Conservation (phyloP, 1,140 invertebrate genomes). For the Trissolcus basalis region DNA sequence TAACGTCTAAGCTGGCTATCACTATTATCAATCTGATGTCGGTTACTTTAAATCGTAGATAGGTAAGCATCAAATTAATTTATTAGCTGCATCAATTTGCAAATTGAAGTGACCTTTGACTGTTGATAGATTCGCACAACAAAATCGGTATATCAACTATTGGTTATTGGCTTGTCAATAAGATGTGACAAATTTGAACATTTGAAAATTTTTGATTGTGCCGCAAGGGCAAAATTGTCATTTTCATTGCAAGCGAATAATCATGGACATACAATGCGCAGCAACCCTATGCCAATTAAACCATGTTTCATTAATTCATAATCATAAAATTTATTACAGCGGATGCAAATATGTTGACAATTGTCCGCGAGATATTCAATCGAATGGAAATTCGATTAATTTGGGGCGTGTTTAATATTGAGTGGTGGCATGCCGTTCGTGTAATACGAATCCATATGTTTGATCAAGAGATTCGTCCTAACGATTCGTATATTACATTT, state of each 20-base stretch:
- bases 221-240: no score
- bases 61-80: slow-evolving; percentile 33
- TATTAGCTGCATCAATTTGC: slow-evolving; percentile 1
- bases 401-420: slow-evolving; percentile 16
- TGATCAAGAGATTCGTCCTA: slow-evolving; percentile 21
- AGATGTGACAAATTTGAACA: no score
- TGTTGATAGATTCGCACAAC: no score
- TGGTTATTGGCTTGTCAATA: no score
- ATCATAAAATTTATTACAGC: slow-evolving; percentile 34
- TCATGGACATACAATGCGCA: no score
- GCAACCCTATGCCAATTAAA: slow-evolving; percentile 21
- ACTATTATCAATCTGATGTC: slow-evolving; percentile 62
- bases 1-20: slow-evolving; percentile 39
- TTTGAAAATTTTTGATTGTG: no score
- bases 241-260: no score
- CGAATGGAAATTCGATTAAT: slow-evolving; percentile 34
- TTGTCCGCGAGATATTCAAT: slow-evolving; percentile 28
- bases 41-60: slow-evolving; percentile 50
- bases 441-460: slow-evolving; percentile 31
- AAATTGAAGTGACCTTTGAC: slow-evolving; percentile 14
- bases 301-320: slow-evolving; percentile 37
- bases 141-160: no score
- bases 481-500: slow-evolving; percentile 24
- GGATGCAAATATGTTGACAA: slow-evolving; percentile 31
- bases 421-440: background rate